Conservation (phyloP, 2,797 vertebrate species). For the Cynodonichthys magdalenae region DNA sequence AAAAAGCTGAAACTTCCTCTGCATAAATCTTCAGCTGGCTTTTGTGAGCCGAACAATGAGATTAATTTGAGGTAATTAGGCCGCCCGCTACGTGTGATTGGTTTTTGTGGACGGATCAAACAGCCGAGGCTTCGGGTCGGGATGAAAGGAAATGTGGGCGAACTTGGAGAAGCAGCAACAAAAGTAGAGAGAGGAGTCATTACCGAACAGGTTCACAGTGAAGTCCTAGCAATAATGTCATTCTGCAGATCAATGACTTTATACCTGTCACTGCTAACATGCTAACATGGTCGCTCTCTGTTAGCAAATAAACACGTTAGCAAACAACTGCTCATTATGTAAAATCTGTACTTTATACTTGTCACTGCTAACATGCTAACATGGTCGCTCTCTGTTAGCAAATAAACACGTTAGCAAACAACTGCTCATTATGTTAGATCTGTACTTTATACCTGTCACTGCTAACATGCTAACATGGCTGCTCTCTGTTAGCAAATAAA, state of each 20-base stretch:
- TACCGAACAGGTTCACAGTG: slow-evolving; percentile 64
- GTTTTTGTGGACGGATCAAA: slow-evolving; percentile 62
- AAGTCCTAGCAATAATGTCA: slow-evolving; percentile 26
- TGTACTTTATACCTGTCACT: no score
- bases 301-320: no score
- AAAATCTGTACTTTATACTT: no score
- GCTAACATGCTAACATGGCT: no score
- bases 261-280: no score
- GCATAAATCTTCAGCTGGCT: slow-evolving; percentile 50
- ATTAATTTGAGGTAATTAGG: slow-evolving; percentile 69
- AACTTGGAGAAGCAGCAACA: slow-evolving; percentile 33
- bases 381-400: no score
- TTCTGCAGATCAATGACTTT: not conserved
- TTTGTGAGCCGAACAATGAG: slow-evolving; percentile 52
- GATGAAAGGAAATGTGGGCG: slow-evolving; percentile 49
- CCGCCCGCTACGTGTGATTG: slow-evolving; percentile 61
- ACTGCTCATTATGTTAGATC: no score
- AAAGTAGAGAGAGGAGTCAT: slow-evolving; percentile 48
- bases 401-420: no score
- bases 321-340: no score
- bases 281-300: no score
- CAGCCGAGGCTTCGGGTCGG: slow-evolving; percentile 30
- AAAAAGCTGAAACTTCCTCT: slow-evolving; percentile 23
- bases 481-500: no score
- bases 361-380: no score